Evolutionary conservation across 2,888 invertebrate genomes (phyloP).

Genomic region (Rosalia funebris): DNA sequence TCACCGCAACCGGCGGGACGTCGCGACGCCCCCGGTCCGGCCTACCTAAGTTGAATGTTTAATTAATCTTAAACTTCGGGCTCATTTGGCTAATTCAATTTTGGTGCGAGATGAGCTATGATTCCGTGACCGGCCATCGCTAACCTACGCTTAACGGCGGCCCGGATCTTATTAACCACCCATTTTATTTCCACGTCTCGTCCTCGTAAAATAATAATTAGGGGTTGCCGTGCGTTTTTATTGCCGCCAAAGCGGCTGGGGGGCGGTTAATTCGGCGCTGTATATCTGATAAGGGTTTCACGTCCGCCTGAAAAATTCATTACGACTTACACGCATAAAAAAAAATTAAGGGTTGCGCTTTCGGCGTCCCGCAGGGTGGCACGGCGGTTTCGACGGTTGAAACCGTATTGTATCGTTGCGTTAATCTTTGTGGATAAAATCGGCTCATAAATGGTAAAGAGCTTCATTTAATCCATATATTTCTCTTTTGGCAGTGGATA

Average conservation of each 20-base stretch:
- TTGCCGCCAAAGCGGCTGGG: constrained; percentile 4
- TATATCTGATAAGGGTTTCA: constrained; percentile 11
- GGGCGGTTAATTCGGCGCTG: constrained; percentile 11
- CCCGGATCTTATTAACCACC: constrained; percentile 7
- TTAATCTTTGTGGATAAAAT: too few relatives aligned
- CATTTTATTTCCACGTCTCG: constrained; percentile 1
- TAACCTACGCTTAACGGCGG: constrained; percentile 14
- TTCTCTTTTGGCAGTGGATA: too few relatives aligned
- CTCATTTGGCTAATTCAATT: constrained; percentile 47
- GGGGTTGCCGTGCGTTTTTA: constrained; percentile 16
- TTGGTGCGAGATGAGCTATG: constrained; percentile 36
- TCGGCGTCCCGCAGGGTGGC: too few relatives aligned
- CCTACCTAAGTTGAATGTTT: constrained; percentile 46
- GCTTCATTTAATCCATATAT: too few relatives aligned
- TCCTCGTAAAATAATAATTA: constrained; percentile 19
- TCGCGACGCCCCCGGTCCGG: constrained; percentile 10
- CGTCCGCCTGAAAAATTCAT: constrained; percentile 12
- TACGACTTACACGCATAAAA: constrained; percentile 8
- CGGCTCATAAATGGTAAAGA: too few relatives aligned
- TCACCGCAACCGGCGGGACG: too few relatives aligned
- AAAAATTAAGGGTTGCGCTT: too few relatives aligned
- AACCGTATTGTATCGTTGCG: too few relatives aligned
- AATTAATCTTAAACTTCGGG: constrained; percentile 49
- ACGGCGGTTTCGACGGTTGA: too few relatives aligned
- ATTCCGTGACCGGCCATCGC: neutral